phyloP scores from a whole-genome alignment of 2,888 invertebrate species.

The Periphyllus acericola region DNA sequence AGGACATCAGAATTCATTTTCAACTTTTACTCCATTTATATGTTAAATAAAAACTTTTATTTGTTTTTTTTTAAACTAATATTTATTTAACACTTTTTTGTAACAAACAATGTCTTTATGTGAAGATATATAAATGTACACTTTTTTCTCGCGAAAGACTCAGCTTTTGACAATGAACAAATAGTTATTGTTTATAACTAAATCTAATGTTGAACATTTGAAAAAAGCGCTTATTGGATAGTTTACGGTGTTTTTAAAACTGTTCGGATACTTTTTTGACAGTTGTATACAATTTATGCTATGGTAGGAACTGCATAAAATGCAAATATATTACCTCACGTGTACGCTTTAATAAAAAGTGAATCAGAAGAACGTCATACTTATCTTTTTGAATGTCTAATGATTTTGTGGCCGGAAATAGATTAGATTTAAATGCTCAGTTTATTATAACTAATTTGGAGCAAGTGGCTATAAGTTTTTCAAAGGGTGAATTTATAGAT shows the following conservation, averaged over 20 bases:
- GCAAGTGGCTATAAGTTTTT: conserved; percentile 7
- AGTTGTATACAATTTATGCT: conserved; percentile 15
- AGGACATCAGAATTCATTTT: no score
- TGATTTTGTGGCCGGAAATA: not conserved
- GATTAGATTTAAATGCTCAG: conserved; percentile 4
- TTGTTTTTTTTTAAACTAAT: no score
- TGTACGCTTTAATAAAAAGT: not conserved
- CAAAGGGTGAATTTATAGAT: not conserved
- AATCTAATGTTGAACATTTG: conserved; percentile 25
- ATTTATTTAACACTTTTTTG: no score
- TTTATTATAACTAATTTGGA: conserved; percentile 13
- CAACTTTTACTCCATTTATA: no score
- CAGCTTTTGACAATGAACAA: conserved; percentile 25
- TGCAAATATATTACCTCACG: not conserved
- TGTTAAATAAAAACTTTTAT: no score
- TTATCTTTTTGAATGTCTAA: not conserved
- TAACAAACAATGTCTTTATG: no score
- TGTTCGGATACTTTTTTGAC: conserved; percentile 15
- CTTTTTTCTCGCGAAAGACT: conserved; percentile 6
- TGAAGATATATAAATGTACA: no score
- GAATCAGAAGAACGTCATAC: not conserved
- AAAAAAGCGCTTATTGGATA: conserved; percentile 13
- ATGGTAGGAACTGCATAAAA: no score
- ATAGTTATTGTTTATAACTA: conserved; percentile 31
- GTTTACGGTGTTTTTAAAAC: conserved; percentile 18